phyloP scores from a whole-genome alignment of 2,113 vertebrate genomes.

The Hystrix brachyura region DNA sequence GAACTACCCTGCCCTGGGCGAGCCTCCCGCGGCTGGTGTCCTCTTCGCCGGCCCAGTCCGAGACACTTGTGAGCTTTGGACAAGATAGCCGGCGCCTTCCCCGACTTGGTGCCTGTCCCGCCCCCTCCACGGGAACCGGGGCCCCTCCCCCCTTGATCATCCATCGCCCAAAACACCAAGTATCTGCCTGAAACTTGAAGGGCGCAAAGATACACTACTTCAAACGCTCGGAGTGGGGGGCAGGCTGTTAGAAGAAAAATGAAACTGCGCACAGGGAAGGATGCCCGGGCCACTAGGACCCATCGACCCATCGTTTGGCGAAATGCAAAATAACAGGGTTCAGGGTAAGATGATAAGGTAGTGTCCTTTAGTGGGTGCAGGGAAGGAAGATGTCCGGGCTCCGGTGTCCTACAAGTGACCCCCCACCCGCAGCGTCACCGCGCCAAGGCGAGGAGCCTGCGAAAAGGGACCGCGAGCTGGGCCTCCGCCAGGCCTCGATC shows the following conservation, averaged over 20 bases:
- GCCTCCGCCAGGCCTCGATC: neutral
- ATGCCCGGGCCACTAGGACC: neutral
- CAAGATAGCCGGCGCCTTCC: neutral
- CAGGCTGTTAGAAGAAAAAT: slow-evolving; percentile 44
- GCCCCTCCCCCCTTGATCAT: neutral
- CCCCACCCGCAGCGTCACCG: neutral
- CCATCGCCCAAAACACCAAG: neutral
- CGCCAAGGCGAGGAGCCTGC: neutral
- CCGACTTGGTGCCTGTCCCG: slow-evolving; percentile 26
- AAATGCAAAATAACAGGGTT: neutral
- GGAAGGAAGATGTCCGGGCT: neutral
- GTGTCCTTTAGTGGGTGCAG: neutral
- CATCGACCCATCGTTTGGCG: neutral
- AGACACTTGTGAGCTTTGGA: neutral
- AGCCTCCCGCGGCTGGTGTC: neutral
- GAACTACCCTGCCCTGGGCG: neutral
- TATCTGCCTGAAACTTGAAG: neutral
- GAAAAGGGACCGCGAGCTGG: neutral
- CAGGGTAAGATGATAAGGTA: too few relatives aligned
- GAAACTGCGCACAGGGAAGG: slow-evolving; percentile 48
- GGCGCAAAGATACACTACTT: neutral
- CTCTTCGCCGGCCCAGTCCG: fast-evolving
- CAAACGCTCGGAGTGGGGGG: neutral
- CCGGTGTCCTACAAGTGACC: neutral
- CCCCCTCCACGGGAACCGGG: neutral